Evolutionary conservation across 1,140 invertebrate genomes (phyloP).

Genomic region (Maniola jurtina): DNA sequence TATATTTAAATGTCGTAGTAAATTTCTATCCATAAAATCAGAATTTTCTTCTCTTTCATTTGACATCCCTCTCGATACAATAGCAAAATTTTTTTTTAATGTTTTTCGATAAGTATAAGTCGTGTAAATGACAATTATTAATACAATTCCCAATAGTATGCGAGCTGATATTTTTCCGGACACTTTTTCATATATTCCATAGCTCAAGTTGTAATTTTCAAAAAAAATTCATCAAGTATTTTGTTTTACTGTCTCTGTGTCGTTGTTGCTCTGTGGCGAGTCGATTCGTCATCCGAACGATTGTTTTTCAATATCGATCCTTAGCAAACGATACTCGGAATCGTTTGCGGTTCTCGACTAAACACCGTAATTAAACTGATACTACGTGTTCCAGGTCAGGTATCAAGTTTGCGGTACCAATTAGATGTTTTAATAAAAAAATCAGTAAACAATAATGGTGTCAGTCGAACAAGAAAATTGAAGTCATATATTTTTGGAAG

Average conservation of each 20-base stretch:
- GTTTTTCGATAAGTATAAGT: no score
- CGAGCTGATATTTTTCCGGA: no score
- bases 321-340: constrained; percentile 40
- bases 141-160: no score
- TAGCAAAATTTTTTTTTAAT: no score
- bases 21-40: no score
- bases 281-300: constrained; percentile 59
- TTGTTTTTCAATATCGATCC: constrained; percentile 58
- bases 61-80: no score
- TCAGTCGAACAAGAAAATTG: background rate
- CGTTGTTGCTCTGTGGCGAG: constrained; percentile 22
- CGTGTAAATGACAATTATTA: no score
- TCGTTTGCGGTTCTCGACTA: constrained; percentile 30
- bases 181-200: no score
- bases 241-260: constrained; percentile 11
- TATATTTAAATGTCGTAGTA: no score
- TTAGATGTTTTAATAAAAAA: constrained; percentile 9
- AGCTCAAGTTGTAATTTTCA: background rate
- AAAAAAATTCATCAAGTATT: no score
- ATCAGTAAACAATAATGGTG: background rate
- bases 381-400: constrained; percentile 3
- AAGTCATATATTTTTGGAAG: no score
- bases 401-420: background rate
- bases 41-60: no score
- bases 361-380: constrained; percentile 25